Percentiles rank a stretch among this genome's conserved stretches.
These are phyloP conservation scores for Erpobdella octoculata DNA, from an alignment of 2,888 invertebrate genomes.

Conservation along the genomic window DNA sequence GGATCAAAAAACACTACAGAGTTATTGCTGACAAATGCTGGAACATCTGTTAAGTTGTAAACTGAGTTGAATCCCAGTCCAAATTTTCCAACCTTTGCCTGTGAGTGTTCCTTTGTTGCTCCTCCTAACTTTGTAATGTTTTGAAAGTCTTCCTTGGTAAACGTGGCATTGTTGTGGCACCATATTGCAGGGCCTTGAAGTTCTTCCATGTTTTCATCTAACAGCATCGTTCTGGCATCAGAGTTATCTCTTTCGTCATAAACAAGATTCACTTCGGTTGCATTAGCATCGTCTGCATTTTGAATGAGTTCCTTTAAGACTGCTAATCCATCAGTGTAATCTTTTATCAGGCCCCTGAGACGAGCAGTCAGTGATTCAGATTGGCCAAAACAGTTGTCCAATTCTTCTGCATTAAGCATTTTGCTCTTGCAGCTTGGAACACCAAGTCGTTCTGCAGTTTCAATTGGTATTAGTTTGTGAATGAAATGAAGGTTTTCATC, in stretches of 20 bases:
- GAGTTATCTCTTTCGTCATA: conserved; percentile 43
- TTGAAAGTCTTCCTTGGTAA: conserved; percentile 41
- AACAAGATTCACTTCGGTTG: conserved; percentile 41
- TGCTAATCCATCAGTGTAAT: conserved; percentile 44
- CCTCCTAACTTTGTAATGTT: conserved; percentile 43
- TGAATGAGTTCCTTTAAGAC: conserved; percentile 46
- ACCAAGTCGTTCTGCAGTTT: conserved; percentile 39
- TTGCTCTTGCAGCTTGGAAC: conserved; percentile 40
- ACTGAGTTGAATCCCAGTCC: conserved; percentile 48
- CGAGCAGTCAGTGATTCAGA: conserved; percentile 42
- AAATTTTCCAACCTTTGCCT: conserved; percentile 44
- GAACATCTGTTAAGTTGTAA: conserved; percentile 48
- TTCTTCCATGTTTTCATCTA: conserved; percentile 40
- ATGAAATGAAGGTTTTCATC: conserved; percentile 38
- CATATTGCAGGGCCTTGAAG: conserved; percentile 45
- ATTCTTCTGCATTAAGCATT: conserved; percentile 38
- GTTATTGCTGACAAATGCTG: conserved; percentile 43
- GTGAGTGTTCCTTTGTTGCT: conserved; percentile 41
- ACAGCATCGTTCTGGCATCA: conserved; percentile 36
- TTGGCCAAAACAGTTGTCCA: conserved; percentile 41
- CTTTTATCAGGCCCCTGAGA: conserved; percentile 40
- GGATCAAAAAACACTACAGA: conserved; percentile 47
- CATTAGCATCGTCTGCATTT: conserved; percentile 46
- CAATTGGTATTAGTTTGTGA: conserved; percentile 38
- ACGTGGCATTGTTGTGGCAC: conserved; percentile 43